Base-by-base conservation (phyloP, 2,888 invertebrate species). In the Drosophila flavopinicola region DNA sequence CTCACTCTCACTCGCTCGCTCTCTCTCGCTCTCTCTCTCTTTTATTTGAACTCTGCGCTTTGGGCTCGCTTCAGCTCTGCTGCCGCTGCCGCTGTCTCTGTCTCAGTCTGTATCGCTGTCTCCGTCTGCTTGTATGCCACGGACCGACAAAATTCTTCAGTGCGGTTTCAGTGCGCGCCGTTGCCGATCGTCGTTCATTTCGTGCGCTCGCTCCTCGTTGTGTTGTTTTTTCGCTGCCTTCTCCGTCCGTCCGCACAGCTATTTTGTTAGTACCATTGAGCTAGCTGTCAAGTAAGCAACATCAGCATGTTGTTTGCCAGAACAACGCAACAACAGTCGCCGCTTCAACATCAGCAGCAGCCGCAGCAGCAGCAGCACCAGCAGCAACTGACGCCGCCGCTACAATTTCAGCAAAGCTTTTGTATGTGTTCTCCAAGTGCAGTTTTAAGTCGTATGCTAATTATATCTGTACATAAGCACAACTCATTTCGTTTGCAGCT, bases 271-370 rank as follows among this genome's bases (percentile, higher is more conserved):
- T 56, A 65, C 63, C 57, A 61, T 42, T 44, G 56, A 64, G 69
- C 77, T 66, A 58, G 66, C 67, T 71, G 30, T 49, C 51, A 75
- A 64, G 56, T 65, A 69, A 70, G 17, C 7, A 29, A 37, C 35
- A 20, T 47, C 59, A 83, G 73, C 70, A 83, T 83, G 83, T 85
- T 83, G 84, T 87, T 87, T 69, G 87, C 70, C 59, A 67, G 83
- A 75, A 73, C 74, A 75, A 73, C 74, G 59, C 77, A 78, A 52
- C 86, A 78, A 44, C 83, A 74, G 32, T 56, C 49, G 37, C 66
- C 63, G 61, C 71, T 47, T 10, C 61, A 65, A 2, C 69, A 64
- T 5, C 78, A 70, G n/a, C 80, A 45, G 2, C 82, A 69, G 30
- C 54, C 45, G 53, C 64, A 38, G 6, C 64, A 39, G 6, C 68